Base-by-base conservation (phyloP, 2,888 invertebrate species). In the Nineta flava region DNA sequence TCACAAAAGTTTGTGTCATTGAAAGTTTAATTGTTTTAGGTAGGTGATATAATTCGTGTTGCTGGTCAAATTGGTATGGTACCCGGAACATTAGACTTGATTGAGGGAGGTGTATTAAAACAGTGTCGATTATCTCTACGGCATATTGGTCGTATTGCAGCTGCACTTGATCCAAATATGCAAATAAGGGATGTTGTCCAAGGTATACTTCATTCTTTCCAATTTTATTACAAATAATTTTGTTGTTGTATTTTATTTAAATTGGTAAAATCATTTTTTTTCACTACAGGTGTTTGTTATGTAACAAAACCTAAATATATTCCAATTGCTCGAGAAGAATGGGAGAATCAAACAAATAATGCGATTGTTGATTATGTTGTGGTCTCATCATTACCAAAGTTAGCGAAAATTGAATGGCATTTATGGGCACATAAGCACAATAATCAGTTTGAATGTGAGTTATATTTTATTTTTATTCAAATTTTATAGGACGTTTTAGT, bases 21-120 rank as follows among this genome's bases (percentile, higher is more conserved):
- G n/a, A 38, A 15, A n/a, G 6, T 43, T 43, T 16, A 17, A 13
- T n/a, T 38, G 38, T 38, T 13, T 12, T 9, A 87, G 87, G 74
- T 91, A 46, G 86, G 85, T 50, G 83, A 87, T 59, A 79, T 87
- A 55, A 82, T 91, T 52, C 82, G 84, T 61, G 81, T 93, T 47
- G 90, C 94, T 57, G 94, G 94, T 1, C 93, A 93, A 73, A 93
- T 95, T 57, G 91, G 87, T 12, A 71, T 95, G 55, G 81, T 92
- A 55, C 93, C 88, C 51, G 86, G 86, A 26, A 82, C 77, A 57
- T 77, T 88, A 79, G 70, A 74, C 57, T 68, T 88, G 57, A 72
- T 87, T 34, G 75, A 75, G 48, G 87, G 88, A 51, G 90, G 88
- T 51, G 79, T 87, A 57, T 79, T 83, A 57, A 72, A 79, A 35